phyloP scores from a whole-genome alignment of 2,888 invertebrate genomes.

The Pterostichus madidus region DNA sequence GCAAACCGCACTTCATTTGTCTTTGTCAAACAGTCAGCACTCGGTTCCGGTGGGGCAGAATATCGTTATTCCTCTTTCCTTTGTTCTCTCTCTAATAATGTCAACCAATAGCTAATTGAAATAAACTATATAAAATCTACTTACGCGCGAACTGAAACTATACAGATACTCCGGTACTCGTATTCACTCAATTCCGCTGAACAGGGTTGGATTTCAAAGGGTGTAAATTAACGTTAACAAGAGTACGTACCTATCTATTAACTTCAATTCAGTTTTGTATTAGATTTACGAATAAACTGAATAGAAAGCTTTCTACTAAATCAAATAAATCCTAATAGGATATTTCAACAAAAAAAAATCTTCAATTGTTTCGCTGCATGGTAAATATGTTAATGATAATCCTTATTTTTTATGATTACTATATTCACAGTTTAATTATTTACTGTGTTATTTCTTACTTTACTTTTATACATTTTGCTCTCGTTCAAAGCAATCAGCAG shows the following conservation, averaged over 20 bases:
- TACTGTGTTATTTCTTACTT: too few relatives aligned
- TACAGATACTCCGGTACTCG: not conserved
- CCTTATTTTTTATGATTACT: too few relatives aligned
- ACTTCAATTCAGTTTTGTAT: not conserved
- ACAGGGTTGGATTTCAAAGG: not conserved
- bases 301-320: not conserved
- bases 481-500: too few relatives aligned
- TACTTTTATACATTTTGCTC: too few relatives aligned
- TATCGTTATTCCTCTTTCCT: constrained; percentile 28
- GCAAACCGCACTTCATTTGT: constrained; percentile 56
- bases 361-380: too few relatives aligned
- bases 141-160: not conserved
- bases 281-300: not conserved
- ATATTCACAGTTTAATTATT: too few relatives aligned
- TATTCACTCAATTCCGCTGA: not conserved
- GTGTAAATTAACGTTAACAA: not conserved
- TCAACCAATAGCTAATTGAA: constrained; percentile 57
- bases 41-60: not conserved
- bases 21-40: constrained; percentile 48
- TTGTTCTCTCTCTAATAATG: constrained; percentile 39
- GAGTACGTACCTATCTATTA: not conserved
- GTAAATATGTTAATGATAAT: too few relatives aligned
- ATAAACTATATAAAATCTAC: constrained; percentile 35
- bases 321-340: too few relatives aligned
- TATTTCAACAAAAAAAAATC: too few relatives aligned